These are phyloP conservation scores for Halcyon chelicuti DNA, from an alignment of 2,797 vertebrate species.

Conservation along the genomic window DNA sequence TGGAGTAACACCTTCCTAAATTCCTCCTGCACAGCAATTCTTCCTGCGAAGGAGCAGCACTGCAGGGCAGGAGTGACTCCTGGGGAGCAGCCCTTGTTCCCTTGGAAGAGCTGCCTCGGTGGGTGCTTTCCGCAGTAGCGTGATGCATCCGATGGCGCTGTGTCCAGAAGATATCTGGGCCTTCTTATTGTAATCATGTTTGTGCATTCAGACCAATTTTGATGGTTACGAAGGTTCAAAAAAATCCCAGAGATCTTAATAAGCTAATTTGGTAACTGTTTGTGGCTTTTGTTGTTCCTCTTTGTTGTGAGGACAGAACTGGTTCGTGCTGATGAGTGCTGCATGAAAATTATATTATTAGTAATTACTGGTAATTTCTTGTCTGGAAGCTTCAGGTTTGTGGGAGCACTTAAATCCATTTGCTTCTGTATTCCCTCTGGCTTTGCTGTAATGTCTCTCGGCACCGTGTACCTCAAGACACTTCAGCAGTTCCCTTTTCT, in stretches of 20 bases:
- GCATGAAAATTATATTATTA: conserved; percentile 66
- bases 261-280: conserved; percentile 57
- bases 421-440: conserved; percentile 72
- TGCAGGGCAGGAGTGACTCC: neutral
- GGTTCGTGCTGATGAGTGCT: conserved; percentile 45
- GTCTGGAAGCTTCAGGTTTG: conserved; percentile 66
- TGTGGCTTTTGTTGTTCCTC: conserved; percentile 61
- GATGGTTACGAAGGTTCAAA: conserved; percentile 51
- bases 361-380: conserved; percentile 72
- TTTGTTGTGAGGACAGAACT: conserved; percentile 61
- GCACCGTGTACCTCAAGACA: conserved; percentile 75
- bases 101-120: neutral
- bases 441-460: conserved; percentile 70
- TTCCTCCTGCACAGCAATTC: neutral
- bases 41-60: neutral
- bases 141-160: neutral
- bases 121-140: neutral
- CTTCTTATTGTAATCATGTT: conserved; percentile 37
- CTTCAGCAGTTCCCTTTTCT: conserved; percentile 85
- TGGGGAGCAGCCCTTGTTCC: neutral
- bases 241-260: conserved; percentile 43
- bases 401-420: conserved; percentile 66
- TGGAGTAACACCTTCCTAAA: neutral
- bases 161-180: conserved; percentile 38
- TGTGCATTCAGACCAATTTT: conserved; percentile 53